These are phyloP conservation scores for Amphipoea lucens DNA, from an alignment of 2,888 invertebrate genomes.

Conservation along the genomic window DNA sequence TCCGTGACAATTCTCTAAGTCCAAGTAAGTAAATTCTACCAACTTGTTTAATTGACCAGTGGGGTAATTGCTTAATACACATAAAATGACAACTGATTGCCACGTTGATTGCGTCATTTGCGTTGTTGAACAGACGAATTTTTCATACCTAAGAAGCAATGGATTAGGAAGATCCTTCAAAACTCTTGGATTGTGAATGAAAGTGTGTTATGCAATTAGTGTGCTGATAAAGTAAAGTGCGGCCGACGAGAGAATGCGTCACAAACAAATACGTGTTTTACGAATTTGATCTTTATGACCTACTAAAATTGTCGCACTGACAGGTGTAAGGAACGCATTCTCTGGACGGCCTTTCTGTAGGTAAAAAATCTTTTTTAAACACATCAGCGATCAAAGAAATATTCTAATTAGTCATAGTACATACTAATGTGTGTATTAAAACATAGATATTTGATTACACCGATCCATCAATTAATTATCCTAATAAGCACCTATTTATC, in stretches of 20 bases:
- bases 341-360: background rate
- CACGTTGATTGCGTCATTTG: background rate
- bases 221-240: too few species aligned
- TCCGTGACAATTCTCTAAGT: background rate
- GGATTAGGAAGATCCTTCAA: background rate
- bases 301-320: background rate
- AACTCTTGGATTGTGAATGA: background rate
- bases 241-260: too few species aligned
- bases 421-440: background rate
- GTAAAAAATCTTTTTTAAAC: background rate
- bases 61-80: background rate
- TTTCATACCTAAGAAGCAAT: background rate
- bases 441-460: background rate
- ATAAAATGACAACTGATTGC: background rate
- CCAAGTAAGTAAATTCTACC: background rate
- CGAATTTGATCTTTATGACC: too few species aligned
- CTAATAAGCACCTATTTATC: background rate
- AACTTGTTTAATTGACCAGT: background rate
- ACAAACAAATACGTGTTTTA: too few species aligned
- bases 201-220: background rate
- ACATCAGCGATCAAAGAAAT: too few species aligned
- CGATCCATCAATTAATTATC: conserved; percentile 37
- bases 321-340: background rate
- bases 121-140: background rate
- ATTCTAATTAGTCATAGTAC: background rate